phyloP scores from a whole-genome alignment of 2,113 vertebrate genomes.

The Zapus hudsonius region DNA sequence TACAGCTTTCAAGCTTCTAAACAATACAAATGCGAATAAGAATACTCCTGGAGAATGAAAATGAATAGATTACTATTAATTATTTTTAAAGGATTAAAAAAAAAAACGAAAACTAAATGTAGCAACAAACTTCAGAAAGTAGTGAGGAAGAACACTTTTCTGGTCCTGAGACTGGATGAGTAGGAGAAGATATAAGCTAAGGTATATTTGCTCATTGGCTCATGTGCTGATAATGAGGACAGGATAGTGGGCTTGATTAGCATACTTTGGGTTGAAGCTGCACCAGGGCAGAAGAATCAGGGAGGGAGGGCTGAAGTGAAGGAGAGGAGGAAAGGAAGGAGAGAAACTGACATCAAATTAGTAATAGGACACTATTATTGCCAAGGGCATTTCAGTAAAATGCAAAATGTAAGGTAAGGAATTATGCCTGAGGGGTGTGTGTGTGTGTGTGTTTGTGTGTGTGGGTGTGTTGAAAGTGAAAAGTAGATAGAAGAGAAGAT shows the following conservation, averaged over 20 bases:
- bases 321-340: too few species aligned
- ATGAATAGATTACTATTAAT: background rate
- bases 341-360: too few species aligned
- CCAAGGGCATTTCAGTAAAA: too few species aligned
- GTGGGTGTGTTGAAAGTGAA: background rate
- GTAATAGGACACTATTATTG: too few species aligned
- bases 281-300: background rate
- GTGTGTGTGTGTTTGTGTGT: background rate
- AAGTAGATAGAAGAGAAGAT: too few species aligned
- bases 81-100: background rate
- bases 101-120: background rate
- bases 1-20: background rate
- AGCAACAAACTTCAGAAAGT: background rate
- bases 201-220: too few species aligned
- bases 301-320: background rate
- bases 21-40: background rate
- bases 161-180: background rate
- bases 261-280: too few species aligned
- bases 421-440: background rate
- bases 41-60: background rate
- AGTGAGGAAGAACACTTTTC: background rate
- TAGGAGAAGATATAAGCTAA: background rate
- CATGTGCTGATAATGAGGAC: accelerated
- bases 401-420: background rate
- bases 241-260: background rate